A percentile compares a stretch with the other conserved stretches of the same genome.
Conservation (phyloP, 2,888 invertebrate genomes). For the Halictus quadricinctus region DNA sequence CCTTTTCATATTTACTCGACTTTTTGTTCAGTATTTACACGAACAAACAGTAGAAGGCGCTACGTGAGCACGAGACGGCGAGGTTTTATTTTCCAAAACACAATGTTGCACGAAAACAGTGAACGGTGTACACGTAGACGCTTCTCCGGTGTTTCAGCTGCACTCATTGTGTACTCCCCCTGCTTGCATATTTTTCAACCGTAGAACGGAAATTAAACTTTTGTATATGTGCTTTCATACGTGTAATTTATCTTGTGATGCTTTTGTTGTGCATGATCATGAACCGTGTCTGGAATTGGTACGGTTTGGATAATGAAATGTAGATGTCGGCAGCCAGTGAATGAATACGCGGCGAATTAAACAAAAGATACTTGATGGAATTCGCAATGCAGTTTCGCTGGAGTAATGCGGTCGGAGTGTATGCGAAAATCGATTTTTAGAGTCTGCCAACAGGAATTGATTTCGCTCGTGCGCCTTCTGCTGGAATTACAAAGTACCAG, state of each 20-base stretch:
- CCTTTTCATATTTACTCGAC: neutral
- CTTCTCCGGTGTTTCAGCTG: neutral
- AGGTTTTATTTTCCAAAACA: neutral
- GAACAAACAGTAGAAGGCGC: neutral
- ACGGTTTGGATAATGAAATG: neutral
- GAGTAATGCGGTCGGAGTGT: neutral
- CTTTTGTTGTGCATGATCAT: neutral
- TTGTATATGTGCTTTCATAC: neutral
- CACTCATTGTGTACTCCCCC: neutral
- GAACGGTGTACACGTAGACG: neutral
- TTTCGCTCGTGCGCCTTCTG: neutral
- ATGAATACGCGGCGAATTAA: neutral
- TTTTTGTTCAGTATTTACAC: neutral
- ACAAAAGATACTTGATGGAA: neutral
- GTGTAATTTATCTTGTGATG: neutral
- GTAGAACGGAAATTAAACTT: neutral
- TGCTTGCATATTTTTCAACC: conserved; percentile 1
- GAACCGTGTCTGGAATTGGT: neutral
- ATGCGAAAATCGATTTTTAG: neutral
- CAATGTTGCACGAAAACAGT: neutral
- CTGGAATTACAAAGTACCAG: neutral
- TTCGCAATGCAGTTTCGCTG: neutral
- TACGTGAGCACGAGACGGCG: neutral
- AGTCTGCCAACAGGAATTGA: neutral
- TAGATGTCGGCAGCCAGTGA: neutral